phyloP scores from a whole-genome alignment of 1,140 invertebrate species.

The Metaphire vulgaris region DNA sequence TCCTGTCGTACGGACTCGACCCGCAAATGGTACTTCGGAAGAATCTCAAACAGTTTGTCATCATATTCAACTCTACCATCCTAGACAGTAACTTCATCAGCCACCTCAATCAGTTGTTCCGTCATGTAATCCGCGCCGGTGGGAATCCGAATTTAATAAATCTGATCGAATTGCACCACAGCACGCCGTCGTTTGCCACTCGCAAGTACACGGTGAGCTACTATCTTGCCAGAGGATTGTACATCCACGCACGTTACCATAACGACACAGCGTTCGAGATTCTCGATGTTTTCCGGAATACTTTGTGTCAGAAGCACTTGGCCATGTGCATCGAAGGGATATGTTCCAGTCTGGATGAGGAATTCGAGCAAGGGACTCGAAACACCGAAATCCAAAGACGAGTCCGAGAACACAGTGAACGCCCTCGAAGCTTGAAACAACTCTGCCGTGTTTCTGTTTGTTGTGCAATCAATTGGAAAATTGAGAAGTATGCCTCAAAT shows the following conservation, averaged over 20 bases:
- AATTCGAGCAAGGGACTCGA: slow-evolving; percentile 27
- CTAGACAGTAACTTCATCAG: slow-evolving; percentile 26
- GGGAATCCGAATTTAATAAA: slow-evolving; percentile 29
- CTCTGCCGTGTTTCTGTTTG: slow-evolving; percentile 27
- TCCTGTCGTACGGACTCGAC: slow-evolving; percentile 27
- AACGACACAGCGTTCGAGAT: slow-evolving; percentile 30
- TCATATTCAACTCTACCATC: slow-evolving; percentile 31
- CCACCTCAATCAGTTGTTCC: slow-evolving; percentile 23
- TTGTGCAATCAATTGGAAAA: slow-evolving; percentile 24
- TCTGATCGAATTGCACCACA: slow-evolving; percentile 26
- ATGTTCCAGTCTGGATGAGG: slow-evolving; percentile 26
- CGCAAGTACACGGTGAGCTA: slow-evolving; percentile 25
- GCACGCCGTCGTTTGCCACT: not conserved
- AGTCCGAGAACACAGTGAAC: slow-evolving; percentile 9
- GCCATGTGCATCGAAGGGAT: slow-evolving; percentile 18
- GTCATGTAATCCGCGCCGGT: slow-evolving; percentile 23
- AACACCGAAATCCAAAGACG: slow-evolving; percentile 22
- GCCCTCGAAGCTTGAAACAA: slow-evolving; percentile 25
- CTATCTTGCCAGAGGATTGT: slow-evolving; percentile 28
- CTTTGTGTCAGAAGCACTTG: slow-evolving; percentile 22
- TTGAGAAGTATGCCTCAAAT: slow-evolving; percentile 18
- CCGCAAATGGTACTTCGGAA: slow-evolving; percentile 31
- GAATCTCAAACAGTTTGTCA: slow-evolving; percentile 32
- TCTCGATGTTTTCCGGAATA: slow-evolving; percentile 29
- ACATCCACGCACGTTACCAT: slow-evolving; percentile 30